Evolutionary conservation across 2,888 invertebrate species (phyloP).

Genomic region (Epinotia brunnichana): DNA sequence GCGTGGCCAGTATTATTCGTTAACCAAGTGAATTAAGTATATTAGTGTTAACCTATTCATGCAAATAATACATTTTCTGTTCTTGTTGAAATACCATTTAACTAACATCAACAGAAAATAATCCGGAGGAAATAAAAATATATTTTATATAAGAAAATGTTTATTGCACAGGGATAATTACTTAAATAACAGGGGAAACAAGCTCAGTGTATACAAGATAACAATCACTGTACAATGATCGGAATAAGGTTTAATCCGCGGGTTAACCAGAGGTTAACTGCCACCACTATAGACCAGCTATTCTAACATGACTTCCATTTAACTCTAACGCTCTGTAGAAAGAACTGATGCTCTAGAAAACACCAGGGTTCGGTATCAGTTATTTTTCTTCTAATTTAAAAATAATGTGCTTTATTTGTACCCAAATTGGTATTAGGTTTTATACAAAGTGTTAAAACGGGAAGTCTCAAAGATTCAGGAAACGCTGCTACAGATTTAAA

Average conservation of each 20-base stretch:
- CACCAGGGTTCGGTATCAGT: not conserved
- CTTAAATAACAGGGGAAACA: conserved; percentile 64
- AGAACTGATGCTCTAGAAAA: not conserved
- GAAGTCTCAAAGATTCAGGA: not conserved
- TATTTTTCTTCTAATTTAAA: not conserved
- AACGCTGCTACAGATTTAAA: not conserved
- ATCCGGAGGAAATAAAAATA: conserved; percentile 49
- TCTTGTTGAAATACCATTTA: too few species aligned
- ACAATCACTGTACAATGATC: conserved; percentile 46
- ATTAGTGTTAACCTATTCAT: too few species aligned
- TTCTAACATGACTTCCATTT: not conserved
- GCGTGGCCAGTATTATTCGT: too few species aligned
- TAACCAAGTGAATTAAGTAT: too few species aligned
- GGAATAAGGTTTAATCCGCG: not conserved
- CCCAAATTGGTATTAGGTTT: too few species aligned
- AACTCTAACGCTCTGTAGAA: not conserved
- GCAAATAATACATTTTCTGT: too few species aligned
- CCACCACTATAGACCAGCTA: conserved; percentile 2
- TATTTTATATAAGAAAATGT: conserved; percentile 64
- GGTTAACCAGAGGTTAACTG: not conserved
- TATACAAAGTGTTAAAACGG: too few species aligned
- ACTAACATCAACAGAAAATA: conserved; percentile 11
- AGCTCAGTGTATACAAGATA: conserved; percentile 51
- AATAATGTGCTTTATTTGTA: not conserved
- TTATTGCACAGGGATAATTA: conserved; percentile 80